A percentile compares a stretch with the other conserved stretches of the same genome.
phyloP scores from a whole-genome alignment of 1,140 invertebrate genomes.

The Panagrolaimus sp. region DNA sequence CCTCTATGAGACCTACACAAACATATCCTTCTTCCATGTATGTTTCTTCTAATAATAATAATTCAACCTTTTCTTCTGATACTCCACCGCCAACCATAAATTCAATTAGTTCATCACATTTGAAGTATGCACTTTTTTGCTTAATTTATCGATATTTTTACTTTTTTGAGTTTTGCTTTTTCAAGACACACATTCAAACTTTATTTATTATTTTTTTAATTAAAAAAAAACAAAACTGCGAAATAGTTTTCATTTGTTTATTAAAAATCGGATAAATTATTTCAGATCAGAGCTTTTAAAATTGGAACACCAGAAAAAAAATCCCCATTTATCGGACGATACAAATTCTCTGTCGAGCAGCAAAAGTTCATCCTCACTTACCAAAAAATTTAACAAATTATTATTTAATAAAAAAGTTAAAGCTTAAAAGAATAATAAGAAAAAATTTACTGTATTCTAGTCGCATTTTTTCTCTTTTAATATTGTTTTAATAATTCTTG shows the following conservation, averaged over 20 bases:
- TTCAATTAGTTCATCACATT: not conserved
- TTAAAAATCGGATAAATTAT: not conserved
- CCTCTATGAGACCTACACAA: not conserved
- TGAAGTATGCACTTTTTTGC: conserved; percentile 11
- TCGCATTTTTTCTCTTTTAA: not conserved
- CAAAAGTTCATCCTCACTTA: not conserved
- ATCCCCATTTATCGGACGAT: conserved; percentile 5
- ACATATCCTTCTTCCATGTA: too few relatives aligned
- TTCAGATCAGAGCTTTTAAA: conserved; percentile 8
- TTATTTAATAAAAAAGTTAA: not conserved
- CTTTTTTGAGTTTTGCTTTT: conserved; percentile 12
- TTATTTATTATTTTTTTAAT: too few relatives aligned
- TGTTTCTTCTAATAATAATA: too few relatives aligned
- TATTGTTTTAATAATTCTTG: not conserved
- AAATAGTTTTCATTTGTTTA: too few relatives aligned
- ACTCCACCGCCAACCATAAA: not conserved
- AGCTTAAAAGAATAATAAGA: not conserved
- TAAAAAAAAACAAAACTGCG: too few relatives aligned
- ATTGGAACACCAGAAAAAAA: not conserved
- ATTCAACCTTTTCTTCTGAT: not conserved
- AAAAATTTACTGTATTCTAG: too few relatives aligned
- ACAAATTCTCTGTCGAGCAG: conserved; percentile 8
- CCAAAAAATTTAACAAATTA: conserved; percentile 6
- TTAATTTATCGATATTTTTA: not conserved
- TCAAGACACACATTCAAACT: not conserved